Conservation (phyloP, 2,113 vertebrate genomes). For the Vimba vimba region DNA sequence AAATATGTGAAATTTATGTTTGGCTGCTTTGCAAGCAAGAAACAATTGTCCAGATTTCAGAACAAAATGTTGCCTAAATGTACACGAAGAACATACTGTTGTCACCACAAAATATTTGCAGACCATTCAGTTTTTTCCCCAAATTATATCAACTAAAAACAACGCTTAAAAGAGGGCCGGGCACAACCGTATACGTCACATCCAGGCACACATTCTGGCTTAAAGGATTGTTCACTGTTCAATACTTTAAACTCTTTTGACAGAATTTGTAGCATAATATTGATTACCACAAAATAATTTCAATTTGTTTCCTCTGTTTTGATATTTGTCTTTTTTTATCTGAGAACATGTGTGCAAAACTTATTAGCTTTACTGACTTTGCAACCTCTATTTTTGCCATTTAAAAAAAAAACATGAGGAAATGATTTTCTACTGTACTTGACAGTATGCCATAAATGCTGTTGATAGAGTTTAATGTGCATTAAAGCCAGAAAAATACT, state of each 20-base stretch:
- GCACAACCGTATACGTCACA: too few relatives aligned
- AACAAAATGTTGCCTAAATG: not conserved
- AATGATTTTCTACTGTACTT: not conserved
- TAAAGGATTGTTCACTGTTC: not conserved
- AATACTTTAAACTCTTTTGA: not conserved
- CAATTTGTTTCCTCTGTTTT: too few relatives aligned
- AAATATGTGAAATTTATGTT: not conserved
- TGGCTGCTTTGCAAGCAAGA: not conserved
- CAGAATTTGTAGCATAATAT: not conserved
- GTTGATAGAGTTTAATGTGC: conserved; percentile 5
- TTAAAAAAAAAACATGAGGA: not conserved
- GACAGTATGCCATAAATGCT: not conserved
- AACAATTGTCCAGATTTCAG: not conserved
- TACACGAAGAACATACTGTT: not conserved
- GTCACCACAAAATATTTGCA: not conserved
- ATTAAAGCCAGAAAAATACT: not conserved
- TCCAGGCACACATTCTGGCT: conserved; percentile 23
- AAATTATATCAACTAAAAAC: not conserved
- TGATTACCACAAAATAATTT: too few relatives aligned
- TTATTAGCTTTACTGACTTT: not conserved
- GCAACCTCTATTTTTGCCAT: not conserved
- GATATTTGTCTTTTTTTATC: too few relatives aligned
- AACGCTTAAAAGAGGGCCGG: not conserved
- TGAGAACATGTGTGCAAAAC: not conserved
- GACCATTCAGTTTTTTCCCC: not conserved